These are phyloP conservation scores for Sebastes schlegelii DNA, from an alignment of 2,113 vertebrate species.

Conservation along the genomic window DNA sequence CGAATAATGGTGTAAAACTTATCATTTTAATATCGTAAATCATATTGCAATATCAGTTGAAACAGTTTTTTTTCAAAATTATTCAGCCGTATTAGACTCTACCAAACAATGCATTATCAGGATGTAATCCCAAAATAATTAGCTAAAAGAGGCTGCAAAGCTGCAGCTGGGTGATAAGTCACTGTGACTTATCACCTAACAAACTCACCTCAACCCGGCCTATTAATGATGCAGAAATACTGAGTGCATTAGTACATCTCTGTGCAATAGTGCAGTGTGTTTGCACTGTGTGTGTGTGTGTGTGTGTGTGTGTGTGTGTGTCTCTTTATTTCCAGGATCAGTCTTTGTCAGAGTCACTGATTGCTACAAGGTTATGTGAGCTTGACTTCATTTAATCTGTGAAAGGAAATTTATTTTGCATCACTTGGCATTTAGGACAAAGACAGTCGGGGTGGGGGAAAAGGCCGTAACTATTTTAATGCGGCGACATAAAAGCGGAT, in stretches of 20 bases:
- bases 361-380: conserved; percentile 67
- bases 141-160: not conserved
- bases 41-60: too few species aligned
- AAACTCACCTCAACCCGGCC: not conserved
- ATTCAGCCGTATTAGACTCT: not conserved
- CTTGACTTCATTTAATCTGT: conserved; percentile 71
- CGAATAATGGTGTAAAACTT: too few species aligned
- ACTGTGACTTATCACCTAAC: not conserved
- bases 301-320: not conserved
- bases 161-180: not conserved
- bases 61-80: not conserved
- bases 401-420: conserved; percentile 68
- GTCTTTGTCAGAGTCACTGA: conserved; percentile 57
- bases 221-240: not conserved
- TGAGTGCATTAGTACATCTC: not conserved
- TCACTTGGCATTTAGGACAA: conserved; percentile 76
- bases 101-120: not conserved
- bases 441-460: conserved; percentile 3
- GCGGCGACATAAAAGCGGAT: conserved; percentile 59
- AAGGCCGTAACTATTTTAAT: conserved; percentile 62
- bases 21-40: too few species aligned
- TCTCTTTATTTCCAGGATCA: conserved; percentile 38
- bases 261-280: not conserved
- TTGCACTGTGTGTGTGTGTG: conserved; percentile 4
- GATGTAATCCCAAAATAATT: not conserved